These are phyloP conservation scores for Calyptommatus sinebrachiatus DNA, from an alignment of 2,113 vertebrate genomes.

Conservation along the genomic window DNA sequence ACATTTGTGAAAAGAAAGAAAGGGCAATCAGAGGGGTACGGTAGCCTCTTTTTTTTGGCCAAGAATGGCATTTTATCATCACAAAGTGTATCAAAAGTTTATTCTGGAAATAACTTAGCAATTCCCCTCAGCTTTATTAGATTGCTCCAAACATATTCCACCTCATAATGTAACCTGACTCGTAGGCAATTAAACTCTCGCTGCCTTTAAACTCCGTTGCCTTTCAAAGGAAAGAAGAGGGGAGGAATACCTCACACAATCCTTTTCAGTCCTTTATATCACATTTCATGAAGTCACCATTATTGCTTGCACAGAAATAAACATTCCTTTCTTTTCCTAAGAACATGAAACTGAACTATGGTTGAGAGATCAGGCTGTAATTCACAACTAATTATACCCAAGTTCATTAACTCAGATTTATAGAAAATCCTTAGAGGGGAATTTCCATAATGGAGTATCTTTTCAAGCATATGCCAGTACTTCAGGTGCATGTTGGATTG, in stretches of 20 bases:
- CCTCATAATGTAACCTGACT: conserved; percentile 23
- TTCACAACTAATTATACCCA: background rate
- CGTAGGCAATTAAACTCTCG: background rate
- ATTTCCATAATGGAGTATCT: conserved; percentile 8
- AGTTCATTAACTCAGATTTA: background rate
- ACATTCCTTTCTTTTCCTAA: background rate
- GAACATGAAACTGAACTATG: background rate
- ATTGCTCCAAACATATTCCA: conserved; percentile 31
- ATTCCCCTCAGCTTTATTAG: conserved; percentile 26
- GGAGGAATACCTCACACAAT: background rate
- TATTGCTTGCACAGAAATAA: background rate
- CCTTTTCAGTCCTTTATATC: conserved; percentile 3
- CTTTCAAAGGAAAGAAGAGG: background rate
- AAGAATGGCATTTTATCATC: conserved; percentile 36
- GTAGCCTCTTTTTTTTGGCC: conserved; percentile 6
- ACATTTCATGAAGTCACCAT: conserved; percentile 4
- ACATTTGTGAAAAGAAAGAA: conserved; percentile 26
- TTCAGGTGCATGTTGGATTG: background rate
- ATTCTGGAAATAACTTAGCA: conserved; percentile 27
- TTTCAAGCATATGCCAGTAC: conserved; percentile 7
- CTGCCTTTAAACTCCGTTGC: background rate
- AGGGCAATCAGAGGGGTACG: conserved; percentile 21
- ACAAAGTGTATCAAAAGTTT: conserved; percentile 35
- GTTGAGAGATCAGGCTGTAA: background rate
- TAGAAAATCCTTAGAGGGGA: background rate